Evolutionary conservation across 53 echinoderm and acorn worm species (phyloP), one percentile per base, ranked within the genome.

Genomic region (Luidia sarsii): DNA sequence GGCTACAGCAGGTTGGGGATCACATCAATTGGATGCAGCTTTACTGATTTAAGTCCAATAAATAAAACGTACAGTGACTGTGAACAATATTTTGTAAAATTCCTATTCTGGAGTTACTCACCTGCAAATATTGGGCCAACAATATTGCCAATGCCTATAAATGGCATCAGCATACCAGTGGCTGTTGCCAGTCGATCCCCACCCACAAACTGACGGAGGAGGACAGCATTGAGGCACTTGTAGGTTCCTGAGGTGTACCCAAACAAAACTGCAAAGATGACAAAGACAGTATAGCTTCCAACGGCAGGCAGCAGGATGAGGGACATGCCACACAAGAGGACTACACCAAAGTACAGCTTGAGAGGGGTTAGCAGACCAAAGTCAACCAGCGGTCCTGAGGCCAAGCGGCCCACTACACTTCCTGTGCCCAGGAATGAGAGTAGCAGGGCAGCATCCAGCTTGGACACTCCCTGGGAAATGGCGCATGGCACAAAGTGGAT

Each of bases 41-140:
- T n/a, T n/a, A n/a, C n/a, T n/a, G n/a, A n/a, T n/a, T n/a, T n/a
- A n/a, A n/a, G n/a, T n/a, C n/a, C n/a, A n/a, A n/a, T n/a, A n/a
- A n/a, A n/a, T n/a, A n/a, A n/a, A n/a, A n/a, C 24, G 23, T 56
- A 25, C 56, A 13, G 3, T 23, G 7, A 56, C 19, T 28, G 28
- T 25, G 11, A 20, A 3, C 24, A 56, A 25, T 13, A 10, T 0
- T 2, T 54, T 27, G 24, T 13, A 53, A 19, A 19, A 23, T 28
- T 4, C 23, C 14, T 56, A 28, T 56, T 23, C 4, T 56, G 23
- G 56, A 56, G 41, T 41, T 39, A 15, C 41, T 74, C 37, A 74
- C 74, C 74, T 24, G 43, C 74, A 57, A 74, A 57, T 3, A 54
- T 56, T 22, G 74, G 74, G 56, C 57, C 74, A 39, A 54, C n/a